Evolutionary conservation across 2,113 vertebrate genomes (phyloP), one percentile per base, ranked within the genome.

Genomic region (Micronycteris hirsuta): DNA sequence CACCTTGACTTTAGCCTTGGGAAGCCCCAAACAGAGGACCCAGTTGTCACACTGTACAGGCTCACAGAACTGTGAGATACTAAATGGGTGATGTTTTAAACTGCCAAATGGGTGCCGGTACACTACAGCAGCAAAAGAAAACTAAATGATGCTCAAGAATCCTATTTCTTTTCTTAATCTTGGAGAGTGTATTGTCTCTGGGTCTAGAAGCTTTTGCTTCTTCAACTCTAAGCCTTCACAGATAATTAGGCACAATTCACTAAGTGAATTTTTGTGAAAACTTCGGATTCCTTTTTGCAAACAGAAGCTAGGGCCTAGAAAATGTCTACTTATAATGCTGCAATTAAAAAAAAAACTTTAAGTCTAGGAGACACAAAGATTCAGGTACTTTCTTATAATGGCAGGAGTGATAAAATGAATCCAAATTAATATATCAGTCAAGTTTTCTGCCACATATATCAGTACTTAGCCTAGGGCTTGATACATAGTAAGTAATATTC

Each of bases 21-120:
- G 74, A 94, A 54, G 22, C 41, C n/a, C 49, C 31, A 20, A 78
- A 58, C 2, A 93, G 61, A 91, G 10, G 38, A 15, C 47, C 31
- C 31, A 45, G 36, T 38, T 74, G 65, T 28, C 38, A 85, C 33
- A 41, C n/a, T 43, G 20, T 68, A 33, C 26, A 73, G 78, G 67
- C 58, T 89, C 56, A 78, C n/a, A 87, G 49, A 93, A 89, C 31
- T 85, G 45, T 63, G 65, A 92, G 82, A 80, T 83, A 83, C 92
- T 73, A 89, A 89, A 77, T 58, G 52, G 45, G 17, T 92, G 52
- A 47, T 93, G 56, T 84, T 94, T 70, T 68, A 85, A 81, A 56
- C 26, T 88, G 16, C 24, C 38, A 36, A 89, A 92, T 82, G 61
- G 73, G 33, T 73, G 74, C 20, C 41, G 54, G 49, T 65, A 65